Conservation (phyloP, 2,888 invertebrate species). For the Muschampia plurimacula region DNA sequence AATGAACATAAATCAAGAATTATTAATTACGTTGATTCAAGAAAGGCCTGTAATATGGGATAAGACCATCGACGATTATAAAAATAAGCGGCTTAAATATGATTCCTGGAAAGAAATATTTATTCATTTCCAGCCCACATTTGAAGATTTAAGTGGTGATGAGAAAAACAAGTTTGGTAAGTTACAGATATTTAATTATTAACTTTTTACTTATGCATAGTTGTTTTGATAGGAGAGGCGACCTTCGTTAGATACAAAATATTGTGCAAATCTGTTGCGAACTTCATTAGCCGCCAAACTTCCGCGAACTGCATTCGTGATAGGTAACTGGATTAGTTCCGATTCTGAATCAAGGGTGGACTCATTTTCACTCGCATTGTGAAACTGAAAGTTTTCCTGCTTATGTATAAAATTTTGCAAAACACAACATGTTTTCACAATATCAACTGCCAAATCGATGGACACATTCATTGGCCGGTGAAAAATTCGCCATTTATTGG, state of each 20-base stretch:
- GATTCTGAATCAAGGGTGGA: slow-evolving; percentile 48
- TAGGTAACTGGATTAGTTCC: slow-evolving; percentile 49
- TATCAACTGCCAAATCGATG: slow-evolving; percentile 43
- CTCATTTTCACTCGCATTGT: slow-evolving; percentile 43
- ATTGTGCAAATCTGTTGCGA: slow-evolving; percentile 49
- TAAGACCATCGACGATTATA: slow-evolving; percentile 48
- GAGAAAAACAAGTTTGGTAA: slow-evolving; percentile 47
- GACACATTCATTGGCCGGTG: slow-evolving; percentile 23
- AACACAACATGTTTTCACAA: slow-evolving; percentile 47
- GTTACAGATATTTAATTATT: slow-evolving; percentile 46
- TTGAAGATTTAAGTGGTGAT: slow-evolving; percentile 47
- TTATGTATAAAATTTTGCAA: slow-evolving; percentile 35
- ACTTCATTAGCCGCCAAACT: slow-evolving; percentile 48
- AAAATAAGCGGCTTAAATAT: slow-evolving; percentile 48
- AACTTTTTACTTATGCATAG: slow-evolving; percentile 46
- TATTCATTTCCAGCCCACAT: slow-evolving; percentile 43
- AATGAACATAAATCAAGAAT: slow-evolving; percentile 48
- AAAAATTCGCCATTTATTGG: slow-evolving; percentile 18
- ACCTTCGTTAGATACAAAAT: slow-evolving; percentile 49
- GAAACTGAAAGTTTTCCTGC: slow-evolving; percentile 42
- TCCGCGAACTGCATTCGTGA: slow-evolving; percentile 48
- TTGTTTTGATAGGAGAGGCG: slow-evolving; percentile 47
- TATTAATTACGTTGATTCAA: slow-evolving; percentile 46
- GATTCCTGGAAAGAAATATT: slow-evolving; percentile 47
- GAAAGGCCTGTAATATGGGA: slow-evolving; percentile 42